Evolutionary conservation across 2,113 vertebrate species (phyloP), one percentile per base, ranked within the genome.

Genomic region (Psephotus haematonotus): DNA sequence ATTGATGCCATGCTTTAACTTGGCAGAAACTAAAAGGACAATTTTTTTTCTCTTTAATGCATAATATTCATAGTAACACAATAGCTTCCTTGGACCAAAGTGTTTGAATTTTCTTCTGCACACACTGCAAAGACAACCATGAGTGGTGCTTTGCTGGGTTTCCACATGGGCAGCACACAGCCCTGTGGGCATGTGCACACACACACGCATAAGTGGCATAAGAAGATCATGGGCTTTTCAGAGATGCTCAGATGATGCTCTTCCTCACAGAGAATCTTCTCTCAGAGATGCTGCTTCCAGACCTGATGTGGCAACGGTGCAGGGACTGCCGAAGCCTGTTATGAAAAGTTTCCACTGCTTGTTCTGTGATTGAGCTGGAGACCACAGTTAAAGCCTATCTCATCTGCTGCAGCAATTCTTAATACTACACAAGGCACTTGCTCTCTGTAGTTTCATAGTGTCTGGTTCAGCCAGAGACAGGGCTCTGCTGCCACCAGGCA

Each of bases 141-240:
- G 83, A 65, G 15, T 4, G 29, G 46, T 4, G 4, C 27, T 75
- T 46, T 46, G 67, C 55, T 37, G 81, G 47, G 11, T 46, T 72
- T 46, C 53, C 53, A 12, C 20, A 0, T 3, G 50, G 39, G 23
- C 49, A 35, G 75, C 65, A 18, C 28, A 6, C 62, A 65, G 76
- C 65, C 16, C 35, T 4, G n/a, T 2, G 41, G 33, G 55, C 2
- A 3, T 2, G 10, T 63, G 68, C 68, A 29, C 49, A 6, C 57
- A 29, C 67, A 10, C 20, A 0, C 5, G 1, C 2, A n/a, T n/a
- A 23, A 81, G 49, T 3, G 2, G 52, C 6, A 2, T n/a, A 62
- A 22, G 22, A 50, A 39, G 29, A 39, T 22, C 60, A 10, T 0
- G 13, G 53, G 47, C 69, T 59, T 59, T 59, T 59, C 33, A 15